A percentile compares a stretch with the other conserved stretches of the same genome.
Evolutionary conservation across 2,888 invertebrate species (phyloP).

Genomic region (Tortrix viridana): DNA sequence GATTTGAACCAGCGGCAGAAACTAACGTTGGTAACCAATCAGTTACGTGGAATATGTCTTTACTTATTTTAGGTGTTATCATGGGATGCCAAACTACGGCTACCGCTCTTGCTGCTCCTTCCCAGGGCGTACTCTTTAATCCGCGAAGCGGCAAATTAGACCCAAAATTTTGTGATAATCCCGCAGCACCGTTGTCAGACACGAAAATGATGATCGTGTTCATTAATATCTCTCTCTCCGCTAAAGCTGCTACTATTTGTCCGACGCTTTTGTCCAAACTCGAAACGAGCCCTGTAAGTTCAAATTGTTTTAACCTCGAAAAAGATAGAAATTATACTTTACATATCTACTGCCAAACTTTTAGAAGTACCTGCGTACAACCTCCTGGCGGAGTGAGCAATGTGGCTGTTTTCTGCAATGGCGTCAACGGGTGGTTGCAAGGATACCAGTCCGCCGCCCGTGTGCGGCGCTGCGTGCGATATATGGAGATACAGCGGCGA

Average conservation of each 20-base stretch:
- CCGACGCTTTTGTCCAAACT: constrained; percentile 92
- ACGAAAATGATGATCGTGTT: constrained; percentile 92
- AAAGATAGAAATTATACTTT: constrained; percentile 19
- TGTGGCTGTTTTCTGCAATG: constrained; percentile 86
- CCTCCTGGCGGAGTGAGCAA: constrained; percentile 86
- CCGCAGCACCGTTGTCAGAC: constrained; percentile 93
- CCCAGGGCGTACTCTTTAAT: constrained; percentile 90
- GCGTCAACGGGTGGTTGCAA: constrained; percentile 88
- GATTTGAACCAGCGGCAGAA: constrained; percentile 55
- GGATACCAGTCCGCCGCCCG: constrained; percentile 87
- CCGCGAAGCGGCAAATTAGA: constrained; percentile 90
- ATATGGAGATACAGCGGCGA: constrained; percentile 90
- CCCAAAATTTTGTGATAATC: constrained; percentile 86
- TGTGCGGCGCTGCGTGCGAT: constrained; percentile 90
- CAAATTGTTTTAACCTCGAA: neutral
- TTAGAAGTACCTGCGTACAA: constrained; percentile 86
- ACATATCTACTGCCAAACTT: no score
- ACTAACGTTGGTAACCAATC: constrained; percentile 91
- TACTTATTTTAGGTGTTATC: constrained; percentile 80
- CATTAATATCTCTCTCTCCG: constrained; percentile 86
- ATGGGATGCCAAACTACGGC: constrained; percentile 85
- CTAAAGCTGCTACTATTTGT: constrained; percentile 86
- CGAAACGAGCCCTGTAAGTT: constrained; percentile 83
- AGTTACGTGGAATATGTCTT: constrained; percentile 87
- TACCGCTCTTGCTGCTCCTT: constrained; percentile 90